These are phyloP conservation scores for Torymus auratus DNA, from an alignment of 2,888 invertebrate species.

Conservation along the genomic window DNA sequence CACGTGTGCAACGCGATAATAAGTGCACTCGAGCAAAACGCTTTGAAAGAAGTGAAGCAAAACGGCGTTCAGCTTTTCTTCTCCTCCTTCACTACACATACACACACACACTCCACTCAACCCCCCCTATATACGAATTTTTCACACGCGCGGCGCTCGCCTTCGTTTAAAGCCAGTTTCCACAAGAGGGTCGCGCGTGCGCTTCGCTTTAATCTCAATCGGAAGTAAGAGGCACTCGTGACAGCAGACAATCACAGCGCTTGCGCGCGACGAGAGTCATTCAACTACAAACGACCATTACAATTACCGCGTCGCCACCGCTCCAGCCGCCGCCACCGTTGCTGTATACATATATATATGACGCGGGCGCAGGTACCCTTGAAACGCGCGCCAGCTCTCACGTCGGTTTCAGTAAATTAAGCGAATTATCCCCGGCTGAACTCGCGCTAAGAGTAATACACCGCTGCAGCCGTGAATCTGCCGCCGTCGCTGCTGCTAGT, in stretches of 20 bases:
- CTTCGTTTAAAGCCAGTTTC: constrained; percentile 28
- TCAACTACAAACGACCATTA: constrained; percentile 76
- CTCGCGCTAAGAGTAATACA: constrained; percentile 37
- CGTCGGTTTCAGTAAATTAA: constrained; percentile 60
- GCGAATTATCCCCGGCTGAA: constrained; percentile 55
- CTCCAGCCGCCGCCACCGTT: constrained; percentile 16
- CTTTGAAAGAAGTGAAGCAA: too few relatives aligned
- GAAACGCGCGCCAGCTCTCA: constrained; percentile 40
- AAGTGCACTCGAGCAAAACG: too few relatives aligned
- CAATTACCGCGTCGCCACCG: constrained; percentile 66
- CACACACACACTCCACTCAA: too few relatives aligned
- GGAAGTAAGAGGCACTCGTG: constrained; percentile 65
- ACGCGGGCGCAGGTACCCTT: constrained; percentile 49
- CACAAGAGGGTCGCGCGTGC: constrained; percentile 32
- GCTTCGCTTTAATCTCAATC: constrained; percentile 61
- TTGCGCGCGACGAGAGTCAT: constrained; percentile 67
- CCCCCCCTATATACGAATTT: too few relatives aligned
- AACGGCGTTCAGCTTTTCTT: not conserved
- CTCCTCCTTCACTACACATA: not conserved
- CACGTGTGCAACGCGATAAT: too few relatives aligned
- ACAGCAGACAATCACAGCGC: constrained; percentile 67
- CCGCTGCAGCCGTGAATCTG: not conserved
- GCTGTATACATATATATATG: not conserved
- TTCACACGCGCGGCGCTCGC: too few relatives aligned
- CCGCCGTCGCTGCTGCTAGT: too few relatives aligned